Conservation (phyloP, 2,113 vertebrate species). For the Dromas ardeola region DNA sequence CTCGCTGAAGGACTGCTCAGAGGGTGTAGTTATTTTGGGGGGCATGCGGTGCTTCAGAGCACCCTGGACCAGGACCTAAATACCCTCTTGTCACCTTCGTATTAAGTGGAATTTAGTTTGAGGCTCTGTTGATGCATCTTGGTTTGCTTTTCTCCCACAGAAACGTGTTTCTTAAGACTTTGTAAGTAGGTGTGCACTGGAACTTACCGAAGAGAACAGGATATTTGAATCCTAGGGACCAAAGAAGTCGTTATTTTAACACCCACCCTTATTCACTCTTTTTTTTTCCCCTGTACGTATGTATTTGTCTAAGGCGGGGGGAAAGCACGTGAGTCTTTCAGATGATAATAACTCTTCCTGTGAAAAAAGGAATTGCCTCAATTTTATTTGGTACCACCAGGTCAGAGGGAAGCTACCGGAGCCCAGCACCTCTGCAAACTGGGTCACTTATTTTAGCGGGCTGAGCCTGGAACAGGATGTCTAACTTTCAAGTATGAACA, state of each 20-base stretch:
- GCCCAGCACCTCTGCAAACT: constrained; percentile 19
- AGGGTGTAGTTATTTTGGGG: background rate
- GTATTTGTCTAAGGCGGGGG: background rate
- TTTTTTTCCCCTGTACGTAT: background rate
- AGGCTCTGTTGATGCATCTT: background rate
- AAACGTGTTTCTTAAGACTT: background rate
- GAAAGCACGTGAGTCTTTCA: background rate
- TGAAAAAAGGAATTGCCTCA: background rate
- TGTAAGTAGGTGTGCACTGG: background rate
- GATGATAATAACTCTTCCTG: background rate
- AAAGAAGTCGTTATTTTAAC: background rate
- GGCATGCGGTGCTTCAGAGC: background rate
- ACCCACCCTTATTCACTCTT: background rate
- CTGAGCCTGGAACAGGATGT: constrained; percentile 55
- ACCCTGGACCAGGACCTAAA: background rate
- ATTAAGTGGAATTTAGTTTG: background rate
- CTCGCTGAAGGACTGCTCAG: background rate
- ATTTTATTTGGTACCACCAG: background rate
- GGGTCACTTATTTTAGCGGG: constrained; percentile 54
- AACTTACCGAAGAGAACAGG: background rate
- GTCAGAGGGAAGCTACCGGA: background rate
- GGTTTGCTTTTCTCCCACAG: background rate
- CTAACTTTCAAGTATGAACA: constrained; percentile 46
- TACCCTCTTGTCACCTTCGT: background rate
- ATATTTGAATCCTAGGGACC: background rate